Percentiles rank a stretch among this genome's conserved stretches.
phyloP scores from a whole-genome alignment of 2,797 vertebrate species.

The Sebastes umbrosus region DNA sequence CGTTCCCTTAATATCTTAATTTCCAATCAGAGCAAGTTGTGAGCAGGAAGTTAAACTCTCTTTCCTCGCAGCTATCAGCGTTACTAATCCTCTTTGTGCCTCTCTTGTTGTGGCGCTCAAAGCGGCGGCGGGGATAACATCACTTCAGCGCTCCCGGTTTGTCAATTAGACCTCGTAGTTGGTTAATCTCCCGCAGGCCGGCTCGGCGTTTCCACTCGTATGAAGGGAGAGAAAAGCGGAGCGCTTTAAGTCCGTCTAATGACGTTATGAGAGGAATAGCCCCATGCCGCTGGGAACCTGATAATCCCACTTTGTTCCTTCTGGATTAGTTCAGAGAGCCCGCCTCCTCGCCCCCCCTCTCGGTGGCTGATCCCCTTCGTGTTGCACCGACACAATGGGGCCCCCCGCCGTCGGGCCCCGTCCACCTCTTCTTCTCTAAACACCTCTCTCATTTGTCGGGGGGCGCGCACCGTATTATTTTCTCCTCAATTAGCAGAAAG shows the following conservation, averaged over 20 bases:
- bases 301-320: constrained; percentile 82
- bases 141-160: constrained; percentile 63
- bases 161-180: constrained; percentile 75
- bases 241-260: constrained; percentile 81
- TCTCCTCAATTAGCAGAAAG: constrained; percentile 76
- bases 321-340: constrained; percentile 66
- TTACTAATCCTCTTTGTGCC: constrained; percentile 72
- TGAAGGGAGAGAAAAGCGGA: constrained; percentile 69
- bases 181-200: constrained; percentile 66
- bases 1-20: constrained; percentile 26
- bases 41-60: constrained; percentile 59
- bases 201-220: constrained; percentile 53
- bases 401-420: constrained; percentile 61
- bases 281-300: constrained; percentile 86
- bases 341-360: constrained; percentile 49
- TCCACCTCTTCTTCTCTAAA: constrained; percentile 69
- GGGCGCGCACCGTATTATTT: constrained; percentile 61
- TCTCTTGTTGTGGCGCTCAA: constrained; percentile 66
- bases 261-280: constrained; percentile 81
- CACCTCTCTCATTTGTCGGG: constrained; percentile 73
- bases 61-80: constrained; percentile 54
- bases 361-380: constrained; percentile 64
- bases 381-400: constrained; percentile 74
- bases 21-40: neutral
- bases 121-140: constrained; percentile 69